Evolutionary conservation across 2,113 vertebrate species (phyloP), one percentile per base, ranked within the genome.

Genomic region (Clarias batrachus): DNA sequence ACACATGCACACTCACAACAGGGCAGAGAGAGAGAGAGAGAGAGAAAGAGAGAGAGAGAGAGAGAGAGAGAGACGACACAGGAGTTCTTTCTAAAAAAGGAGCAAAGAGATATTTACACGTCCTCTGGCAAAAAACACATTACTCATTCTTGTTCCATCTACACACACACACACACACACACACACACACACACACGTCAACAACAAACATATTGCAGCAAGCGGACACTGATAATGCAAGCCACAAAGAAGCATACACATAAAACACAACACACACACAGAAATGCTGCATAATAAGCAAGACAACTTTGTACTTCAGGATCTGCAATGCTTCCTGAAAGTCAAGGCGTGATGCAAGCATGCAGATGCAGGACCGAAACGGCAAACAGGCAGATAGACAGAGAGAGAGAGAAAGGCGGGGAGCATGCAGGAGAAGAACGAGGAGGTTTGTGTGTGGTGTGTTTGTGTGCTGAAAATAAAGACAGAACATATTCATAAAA

Each of bases 271-370:
- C n/a, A 78, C 57, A 25, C 25, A 52, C 70, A 27, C 11, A 33
- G 5, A 13, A 5, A 52, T 30, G 25, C 74, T 68, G 62, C 14
- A 63, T 52, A 54, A 86, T 17, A 14, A 12, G 2, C 41, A 73
- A 10, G 33, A 66, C 52, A 37, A 57, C 62, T 37, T 48, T 0
- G 70, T 19, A 60, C 37, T 13, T 19, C 73, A 65, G 23, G 57
- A 56, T 23, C 59, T 9, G 48, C 8, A 25, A 33, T 17, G 8
- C 41, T 66, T 74, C 48, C 54, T 65, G 27, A 63, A 82, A 90
- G 84, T 74, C 65, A 78, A 84, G 81, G 83, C n/a, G 88, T 86
- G 84, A 88, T 86, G 84, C 91, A 92, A 90, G 91, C 89, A 89
- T 90, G 90, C 82, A 73, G 62, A 62, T 27, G 73, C 30, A 56